These are phyloP conservation scores for Zosterops pallidus DNA, from an alignment of 2,113 vertebrate species.

Conservation along the genomic window DNA sequence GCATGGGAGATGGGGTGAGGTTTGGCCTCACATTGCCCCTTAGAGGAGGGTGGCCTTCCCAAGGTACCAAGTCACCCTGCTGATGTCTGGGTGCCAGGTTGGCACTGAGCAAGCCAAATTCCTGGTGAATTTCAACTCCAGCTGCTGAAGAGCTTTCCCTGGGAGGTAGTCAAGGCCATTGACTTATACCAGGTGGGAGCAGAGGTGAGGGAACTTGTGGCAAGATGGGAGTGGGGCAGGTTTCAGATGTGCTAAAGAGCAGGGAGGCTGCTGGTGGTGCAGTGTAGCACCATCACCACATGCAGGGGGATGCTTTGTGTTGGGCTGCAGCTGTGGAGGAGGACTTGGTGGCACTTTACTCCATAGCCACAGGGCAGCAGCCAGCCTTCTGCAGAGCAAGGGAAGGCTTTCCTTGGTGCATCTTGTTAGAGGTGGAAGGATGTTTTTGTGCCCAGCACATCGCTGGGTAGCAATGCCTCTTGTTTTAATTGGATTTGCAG, in stretches of 20 bases:
- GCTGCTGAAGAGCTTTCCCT: background rate
- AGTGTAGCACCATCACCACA: rapidly evolving
- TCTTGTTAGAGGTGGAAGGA: background rate
- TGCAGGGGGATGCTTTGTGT: too few species aligned
- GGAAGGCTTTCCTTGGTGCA: background rate
- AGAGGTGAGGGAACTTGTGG: background rate
- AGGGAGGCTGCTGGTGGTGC: background rate
- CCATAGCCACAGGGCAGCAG: rapidly evolving
- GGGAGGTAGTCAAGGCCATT: rapidly evolving
- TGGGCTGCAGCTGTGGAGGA: background rate
- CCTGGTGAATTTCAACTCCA: background rate
- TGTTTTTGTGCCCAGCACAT: background rate
- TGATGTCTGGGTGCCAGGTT: background rate
- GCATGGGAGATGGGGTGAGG: rapidly evolving
- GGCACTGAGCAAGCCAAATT: background rate
- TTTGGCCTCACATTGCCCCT: background rate
- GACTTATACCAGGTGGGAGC: background rate
- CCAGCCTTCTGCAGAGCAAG: background rate
- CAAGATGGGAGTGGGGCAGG: background rate
- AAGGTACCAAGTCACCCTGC: background rate
- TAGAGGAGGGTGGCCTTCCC: background rate
- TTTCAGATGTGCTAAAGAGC: background rate
- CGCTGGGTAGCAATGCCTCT: background rate
- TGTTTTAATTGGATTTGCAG: conserved; percentile 24
- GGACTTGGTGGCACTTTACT: rapidly evolving